Base-by-base conservation (phyloP, 2,113 vertebrate genomes). In the Brachyhypopomus occidentalis region DNA sequence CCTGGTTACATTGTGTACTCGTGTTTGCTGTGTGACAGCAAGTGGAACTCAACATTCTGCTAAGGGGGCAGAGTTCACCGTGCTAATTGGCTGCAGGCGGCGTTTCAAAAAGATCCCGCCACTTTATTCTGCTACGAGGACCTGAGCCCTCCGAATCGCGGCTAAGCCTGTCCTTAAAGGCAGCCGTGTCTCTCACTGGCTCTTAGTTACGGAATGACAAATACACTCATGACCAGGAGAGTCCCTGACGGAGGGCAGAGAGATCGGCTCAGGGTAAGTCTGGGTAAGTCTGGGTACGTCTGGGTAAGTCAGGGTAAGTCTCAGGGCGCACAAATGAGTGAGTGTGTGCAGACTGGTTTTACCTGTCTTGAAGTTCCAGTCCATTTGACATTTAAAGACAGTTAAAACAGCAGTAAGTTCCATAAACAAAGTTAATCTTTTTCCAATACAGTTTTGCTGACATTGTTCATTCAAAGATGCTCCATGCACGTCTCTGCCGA, bases 31-130 rank as follows among this genome's bases (percentile, higher is more conserved):
- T 70, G 38, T 38, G 23, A 67, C 66, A 22, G 56, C 71, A 52
- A 80, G 81, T 72, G 1, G 23, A 78, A 82, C 84, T 89, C 79
- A 89, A 84, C 81, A 85, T 86, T 85, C 82, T 86, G 22, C 22
- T 14, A 17, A 41, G 60, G 62, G 82, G 78, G 71, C 62, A 84
- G 75, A 85, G 86, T 84, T 88, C 86, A 84, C 75, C 38, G 30
- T n/a, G 41, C 73, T 88, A 89, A 88, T 89, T 85, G 82, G 86
- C 74, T 72, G 56, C 55, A 60, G 64, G 77, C 77, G 69, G 72
- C 41, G 48, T 80, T 84, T 73, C 38, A 64, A 63, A 78, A 34
- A 75, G 69, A 82, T 77, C 64, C 62, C 20, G 60, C 20, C 77
- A 59, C 67, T 86, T 84, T 75, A 55, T 82, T 78, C 60, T 75